Evolutionary conservation across 2,888 invertebrate species (phyloP), one percentile per base, ranked within the genome.

Genomic region (Epiblema foenella): DNA sequence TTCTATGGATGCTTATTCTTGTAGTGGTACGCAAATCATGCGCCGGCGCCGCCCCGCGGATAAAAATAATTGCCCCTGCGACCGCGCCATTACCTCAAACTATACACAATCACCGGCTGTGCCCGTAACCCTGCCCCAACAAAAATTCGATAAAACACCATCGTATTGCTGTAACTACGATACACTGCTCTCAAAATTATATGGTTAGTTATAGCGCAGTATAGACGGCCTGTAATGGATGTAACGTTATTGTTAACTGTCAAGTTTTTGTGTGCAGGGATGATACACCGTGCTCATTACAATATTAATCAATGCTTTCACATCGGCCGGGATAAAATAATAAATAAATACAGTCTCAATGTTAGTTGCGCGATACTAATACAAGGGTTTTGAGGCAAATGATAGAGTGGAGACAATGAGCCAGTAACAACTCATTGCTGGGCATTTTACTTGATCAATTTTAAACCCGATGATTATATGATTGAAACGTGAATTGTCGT

Each of bases 251-350:
- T 33, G 0, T 12, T 18, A 18, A 67, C 20, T 51, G 58, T 58
- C 33, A n/a, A 49, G 33, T 56, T 65, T 15, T 65, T 18, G 24
- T 58, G 18, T 12, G 18, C 54, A n/a, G 73, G 82, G 76, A 77
- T 73, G 79, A 78, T 82, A 82, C 83, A 80, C 85, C 81, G 84
- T 81, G 83, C 88, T 91, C 90, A 91, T 91, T 90, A 90, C 85
- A 89, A 89, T 90, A 90, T 90, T 90, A 91, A 90, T 91, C 87
- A 90, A 89, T 88, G 88, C 85, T 84, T 81, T 87, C 86, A 85
- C 85, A 86, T 87, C 75, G 81, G 77, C 79, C 80, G 83, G 83
- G 82, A 85, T 85, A 82, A 83, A 88, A 63, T 68, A 72, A 69
- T 69, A 73, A 69, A 68, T 73, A 68, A 73, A 68, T 68, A 56